Evolutionary conservation across 1,140 invertebrate species (phyloP).

Genomic region (Bemisia tabaci): DNA sequence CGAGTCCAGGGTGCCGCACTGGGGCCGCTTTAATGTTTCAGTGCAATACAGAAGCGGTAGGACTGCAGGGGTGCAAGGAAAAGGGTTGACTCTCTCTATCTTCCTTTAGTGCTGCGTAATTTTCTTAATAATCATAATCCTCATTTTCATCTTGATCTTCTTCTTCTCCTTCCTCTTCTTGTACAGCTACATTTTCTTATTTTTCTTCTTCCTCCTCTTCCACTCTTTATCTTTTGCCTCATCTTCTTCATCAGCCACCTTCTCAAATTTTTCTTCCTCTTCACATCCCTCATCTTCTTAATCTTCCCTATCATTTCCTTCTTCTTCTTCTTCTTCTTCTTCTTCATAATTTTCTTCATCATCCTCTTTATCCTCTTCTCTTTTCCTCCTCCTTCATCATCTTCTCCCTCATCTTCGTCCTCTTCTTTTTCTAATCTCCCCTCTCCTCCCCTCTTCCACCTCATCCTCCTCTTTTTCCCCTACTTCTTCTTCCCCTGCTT

Average conservation of each 20-base stretch:
- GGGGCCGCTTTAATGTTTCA: too few relatives aligned
- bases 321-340: background rate
- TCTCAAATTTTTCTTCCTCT: background rate
- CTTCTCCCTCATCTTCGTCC: background rate
- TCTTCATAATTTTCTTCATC: background rate
- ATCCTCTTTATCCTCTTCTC: background rate
- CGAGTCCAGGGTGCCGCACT: too few relatives aligned
- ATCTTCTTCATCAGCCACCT: background rate
- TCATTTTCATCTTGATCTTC: too few relatives aligned
- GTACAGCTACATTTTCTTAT: too few relatives aligned
- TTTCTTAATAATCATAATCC: too few relatives aligned
- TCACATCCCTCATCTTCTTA: background rate
- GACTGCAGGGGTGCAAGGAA: too few relatives aligned
- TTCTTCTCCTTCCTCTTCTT: too few relatives aligned
- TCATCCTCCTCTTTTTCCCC: background rate
- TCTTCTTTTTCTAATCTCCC: background rate
- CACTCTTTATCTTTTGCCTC: background rate
- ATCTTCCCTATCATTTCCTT: background rate
- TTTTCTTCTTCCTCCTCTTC: background rate
- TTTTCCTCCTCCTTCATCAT: background rate
- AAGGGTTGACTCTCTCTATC: too few relatives aligned
- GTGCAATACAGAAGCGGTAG: too few relatives aligned
- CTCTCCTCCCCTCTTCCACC: background rate
- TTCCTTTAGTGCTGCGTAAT: too few relatives aligned
- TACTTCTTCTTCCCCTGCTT: background rate